Percentiles rank a stretch among this genome's conserved stretches.
phyloP scores from a whole-genome alignment of 2,113 vertebrate species.

The Aldabrachelys gigantea region DNA sequence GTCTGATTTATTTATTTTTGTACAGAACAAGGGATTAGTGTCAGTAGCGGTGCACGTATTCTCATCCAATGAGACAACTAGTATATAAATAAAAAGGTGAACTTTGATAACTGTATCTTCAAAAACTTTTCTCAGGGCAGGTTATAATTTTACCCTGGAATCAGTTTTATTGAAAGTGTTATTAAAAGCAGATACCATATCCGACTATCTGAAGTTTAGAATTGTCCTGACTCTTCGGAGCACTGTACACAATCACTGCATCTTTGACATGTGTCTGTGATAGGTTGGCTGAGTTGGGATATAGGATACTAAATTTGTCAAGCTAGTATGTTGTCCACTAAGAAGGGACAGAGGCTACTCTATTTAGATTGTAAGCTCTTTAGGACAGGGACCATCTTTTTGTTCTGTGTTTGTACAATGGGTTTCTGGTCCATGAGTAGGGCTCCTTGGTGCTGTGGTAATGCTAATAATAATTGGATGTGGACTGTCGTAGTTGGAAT shows the following conservation, averaged over 20 bases:
- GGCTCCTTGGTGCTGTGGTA: neutral
- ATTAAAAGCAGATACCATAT: neutral
- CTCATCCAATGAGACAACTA: neutral
- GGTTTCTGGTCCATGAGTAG: neutral
- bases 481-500: neutral
- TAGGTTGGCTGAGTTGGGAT: neutral
- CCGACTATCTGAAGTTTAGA: neutral
- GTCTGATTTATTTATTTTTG: neutral
- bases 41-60: neutral
- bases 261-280: neutral
- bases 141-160: neutral
- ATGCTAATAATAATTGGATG: neutral
- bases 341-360: neutral
- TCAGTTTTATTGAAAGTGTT: neutral
- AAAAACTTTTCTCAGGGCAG: neutral
- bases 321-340: neutral
- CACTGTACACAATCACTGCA: neutral
- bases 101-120: neutral
- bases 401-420: neutral
- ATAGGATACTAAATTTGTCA: neutral
- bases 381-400: neutral
- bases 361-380: neutral
- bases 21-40: neutral
- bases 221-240: neutral
- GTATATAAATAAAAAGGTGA: neutral